A percentile compares a stretch with the other conserved stretches of the same genome.
phyloP scores from a whole-genome alignment of 2,888 invertebrate genomes.

The Pilophorus perplexus region DNA sequence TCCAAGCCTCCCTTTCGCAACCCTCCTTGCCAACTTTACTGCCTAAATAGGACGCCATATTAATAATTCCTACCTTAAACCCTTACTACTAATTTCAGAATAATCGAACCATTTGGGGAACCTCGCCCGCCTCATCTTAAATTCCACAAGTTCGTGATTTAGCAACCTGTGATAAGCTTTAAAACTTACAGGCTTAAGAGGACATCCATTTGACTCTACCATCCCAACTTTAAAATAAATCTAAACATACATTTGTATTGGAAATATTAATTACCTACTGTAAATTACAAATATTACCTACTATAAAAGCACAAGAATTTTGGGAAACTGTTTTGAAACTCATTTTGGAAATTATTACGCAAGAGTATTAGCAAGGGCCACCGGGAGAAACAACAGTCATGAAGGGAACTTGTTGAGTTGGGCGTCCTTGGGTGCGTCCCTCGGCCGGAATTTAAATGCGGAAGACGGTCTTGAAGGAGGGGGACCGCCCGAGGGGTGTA shows the following conservation, averaged over 20 bases:
- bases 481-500: too few relatives aligned
- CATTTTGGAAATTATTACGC: too few relatives aligned
- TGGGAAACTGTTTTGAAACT: neutral
- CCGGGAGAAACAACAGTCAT: neutral
- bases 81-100: slow-evolving; percentile 14
- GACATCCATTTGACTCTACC: too few relatives aligned
- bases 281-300: too few relatives aligned
- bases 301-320: too few relatives aligned
- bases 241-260: too few relatives aligned
- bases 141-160: neutral
- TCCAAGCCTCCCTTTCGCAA: neutral
- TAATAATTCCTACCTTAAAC: slow-evolving; percentile 12
- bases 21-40: slow-evolving; percentile 3
- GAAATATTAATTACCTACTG: too few relatives aligned
- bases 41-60: slow-evolving; percentile 12
- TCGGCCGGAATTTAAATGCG: slow-evolving; percentile 6
- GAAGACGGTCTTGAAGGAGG: slow-evolving; percentile 6
- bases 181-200: too few relatives aligned
- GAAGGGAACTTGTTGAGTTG: slow-evolving; percentile 23
- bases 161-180: neutral
- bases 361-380: too few relatives aligned
- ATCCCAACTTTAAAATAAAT: too few relatives aligned
- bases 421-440: neutral
- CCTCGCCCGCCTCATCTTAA: neutral
- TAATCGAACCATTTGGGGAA: slow-evolving; percentile 14